phyloP scores from a whole-genome alignment of 1,140 invertebrate genomes.

The Aphidius ervi region DNA sequence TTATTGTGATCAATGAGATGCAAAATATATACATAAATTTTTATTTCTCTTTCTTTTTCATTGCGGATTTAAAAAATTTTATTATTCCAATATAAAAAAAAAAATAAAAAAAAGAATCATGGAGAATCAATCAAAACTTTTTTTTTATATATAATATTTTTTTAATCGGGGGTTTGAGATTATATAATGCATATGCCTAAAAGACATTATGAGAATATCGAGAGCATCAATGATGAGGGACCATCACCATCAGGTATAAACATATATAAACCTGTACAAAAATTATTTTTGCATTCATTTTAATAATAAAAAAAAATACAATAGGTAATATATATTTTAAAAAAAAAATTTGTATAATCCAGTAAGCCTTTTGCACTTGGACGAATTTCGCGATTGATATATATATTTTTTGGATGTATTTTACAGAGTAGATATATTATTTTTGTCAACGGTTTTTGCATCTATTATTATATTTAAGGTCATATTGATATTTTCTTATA shows the following conservation, averaged over 20 bases:
- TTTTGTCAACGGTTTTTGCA: slow-evolving; percentile 40
- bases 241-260: slow-evolving; percentile 22
- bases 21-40: slow-evolving; percentile 29
- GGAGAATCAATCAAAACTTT: slow-evolving; percentile 18
- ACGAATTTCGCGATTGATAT: slow-evolving; percentile 13
- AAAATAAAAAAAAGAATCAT: too few relatives aligned
- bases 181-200: not conserved
- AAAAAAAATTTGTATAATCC: slow-evolving; percentile 31
- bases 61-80: too few relatives aligned
- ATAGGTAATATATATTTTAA: too few relatives aligned
- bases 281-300: too few relatives aligned
- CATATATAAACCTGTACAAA: too few relatives aligned
- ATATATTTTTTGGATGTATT: too few relatives aligned
- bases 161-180: not conserved
- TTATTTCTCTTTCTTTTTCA: too few relatives aligned
- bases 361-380: slow-evolving; percentile 27
- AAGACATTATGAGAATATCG: slow-evolving; percentile 15
- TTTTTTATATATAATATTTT: slow-evolving; percentile 19
- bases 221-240: slow-evolving; percentile 13
- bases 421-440: slow-evolving; percentile 1
- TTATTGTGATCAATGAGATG: slow-evolving; percentile 27
- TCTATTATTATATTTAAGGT: slow-evolving; percentile 35
- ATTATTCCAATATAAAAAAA: too few relatives aligned
- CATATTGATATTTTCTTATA: slow-evolving; percentile 45
- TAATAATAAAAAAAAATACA: too few relatives aligned